Conservation (phyloP, 1,140 invertebrate genomes). For the Yoshiicerus persimilis region DNA sequence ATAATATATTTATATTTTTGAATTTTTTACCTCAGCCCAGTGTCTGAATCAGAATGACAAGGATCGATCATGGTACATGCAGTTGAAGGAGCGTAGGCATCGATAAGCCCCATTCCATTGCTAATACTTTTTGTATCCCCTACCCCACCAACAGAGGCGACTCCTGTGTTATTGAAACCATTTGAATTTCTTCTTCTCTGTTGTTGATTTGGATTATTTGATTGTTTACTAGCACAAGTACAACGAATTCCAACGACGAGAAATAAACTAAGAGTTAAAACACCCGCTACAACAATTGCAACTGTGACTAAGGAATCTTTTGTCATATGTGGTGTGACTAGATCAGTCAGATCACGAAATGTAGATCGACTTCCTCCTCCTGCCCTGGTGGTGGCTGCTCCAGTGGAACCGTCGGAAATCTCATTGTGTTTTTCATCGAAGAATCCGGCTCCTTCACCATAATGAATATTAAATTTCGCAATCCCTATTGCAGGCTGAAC, state of each 20-base stretch:
- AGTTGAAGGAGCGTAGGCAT: conserved; percentile 45
- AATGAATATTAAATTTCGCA: conserved; percentile 48
- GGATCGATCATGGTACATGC: conserved; percentile 43
- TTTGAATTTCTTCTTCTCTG: conserved; percentile 17
- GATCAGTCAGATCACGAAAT: conserved; percentile 33
- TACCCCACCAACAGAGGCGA: conserved; percentile 26
- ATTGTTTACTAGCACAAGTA: conserved; percentile 35
- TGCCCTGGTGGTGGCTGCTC: conserved; percentile 44
- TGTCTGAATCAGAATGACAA: conserved; percentile 47
- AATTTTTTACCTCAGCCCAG: conserved; percentile 25
- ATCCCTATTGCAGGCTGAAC: conserved; percentile 48
- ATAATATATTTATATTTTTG: neutral
- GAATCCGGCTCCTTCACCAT: conserved; percentile 23
- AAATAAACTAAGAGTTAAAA: conserved; percentile 42
- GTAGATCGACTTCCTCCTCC: neutral
- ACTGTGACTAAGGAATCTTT: conserved; percentile 48
- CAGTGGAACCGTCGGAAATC: conserved; percentile 48
- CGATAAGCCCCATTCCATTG: conserved; percentile 47
- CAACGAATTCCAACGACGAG: conserved; percentile 48
- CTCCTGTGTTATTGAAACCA: conserved; percentile 36
- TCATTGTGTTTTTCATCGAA: conserved; percentile 47
- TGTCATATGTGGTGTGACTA: conserved; percentile 47
- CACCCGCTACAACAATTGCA: conserved; percentile 38
- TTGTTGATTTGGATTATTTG: conserved; percentile 25
- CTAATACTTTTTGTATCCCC: conserved; percentile 41